Evolutionary conservation across 37 sponge, comb jelly and placozoan species (phyloP).

Genomic region (Amphimedon queenslandica): DNA sequence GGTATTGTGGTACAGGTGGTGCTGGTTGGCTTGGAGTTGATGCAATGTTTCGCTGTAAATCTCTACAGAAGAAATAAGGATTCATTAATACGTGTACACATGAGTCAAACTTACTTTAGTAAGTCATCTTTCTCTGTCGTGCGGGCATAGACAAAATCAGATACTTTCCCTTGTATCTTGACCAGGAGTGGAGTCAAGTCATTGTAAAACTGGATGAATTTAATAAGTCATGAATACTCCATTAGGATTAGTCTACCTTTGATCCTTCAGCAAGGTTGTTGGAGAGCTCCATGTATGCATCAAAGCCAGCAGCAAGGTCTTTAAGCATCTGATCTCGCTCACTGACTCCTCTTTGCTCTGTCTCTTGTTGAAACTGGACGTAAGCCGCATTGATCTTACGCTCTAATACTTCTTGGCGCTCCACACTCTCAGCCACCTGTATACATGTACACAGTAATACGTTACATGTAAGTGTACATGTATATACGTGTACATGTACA

Average conservation of each 20-base stretch:
- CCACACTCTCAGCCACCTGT: slow-evolving; percentile 39
- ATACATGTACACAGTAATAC: not conserved
- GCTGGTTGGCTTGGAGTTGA: slow-evolving; percentile 17
- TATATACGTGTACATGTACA: not conserved
- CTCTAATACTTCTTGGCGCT: slow-evolving; percentile 32
- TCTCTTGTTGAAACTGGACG: slow-evolving; percentile 41
- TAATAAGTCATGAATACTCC: too few species aligned
- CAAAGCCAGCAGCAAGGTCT: slow-evolving; percentile 74
- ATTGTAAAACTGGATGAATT: slow-evolving; percentile 72
- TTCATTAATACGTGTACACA: slow-evolving; percentile 1
- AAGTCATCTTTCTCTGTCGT: slow-evolving; percentile 94
- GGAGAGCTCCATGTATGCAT: slow-evolving; percentile 77
- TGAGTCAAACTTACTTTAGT: slow-evolving; percentile 62
- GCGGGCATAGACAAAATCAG: slow-evolving; percentile 87
- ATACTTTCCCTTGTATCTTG: slow-evolving; percentile 79
- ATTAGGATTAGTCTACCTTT: slow-evolving; percentile 33
- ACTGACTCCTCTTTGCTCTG: slow-evolving; percentile 14
- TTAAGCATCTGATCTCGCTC: slow-evolving; percentile 73
- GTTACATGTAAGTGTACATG: not conserved
- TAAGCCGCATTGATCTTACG: slow-evolving; percentile 30
- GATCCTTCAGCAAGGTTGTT: slow-evolving; percentile 84
- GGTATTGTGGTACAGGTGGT: slow-evolving; percentile 32
- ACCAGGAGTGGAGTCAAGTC: slow-evolving; percentile 87
- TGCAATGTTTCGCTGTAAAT: slow-evolving; percentile 59
- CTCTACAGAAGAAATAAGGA: slow-evolving; percentile 29